Base-by-base conservation (phyloP, 53 echinoderm and acorn worm species). In the Paelopatides confundens region DNA sequence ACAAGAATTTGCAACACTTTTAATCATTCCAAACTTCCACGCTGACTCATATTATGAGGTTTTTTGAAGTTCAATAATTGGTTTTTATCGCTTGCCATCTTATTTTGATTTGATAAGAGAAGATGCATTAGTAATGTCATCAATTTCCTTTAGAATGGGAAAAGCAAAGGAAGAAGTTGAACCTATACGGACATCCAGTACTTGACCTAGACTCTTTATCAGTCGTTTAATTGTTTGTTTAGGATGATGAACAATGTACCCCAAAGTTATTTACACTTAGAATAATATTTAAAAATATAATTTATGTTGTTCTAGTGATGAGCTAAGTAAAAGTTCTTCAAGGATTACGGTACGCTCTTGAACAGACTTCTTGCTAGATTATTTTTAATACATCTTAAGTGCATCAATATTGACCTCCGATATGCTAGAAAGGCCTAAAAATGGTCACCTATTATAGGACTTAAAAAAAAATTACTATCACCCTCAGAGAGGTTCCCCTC, bases 121-220 rank as follows among this genome's bases (percentile, higher is more conserved):
- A 58, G n/a, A n/a, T 21, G 58, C 58, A 21, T 6, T 58, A 6
- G 12, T 43, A 12, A 43, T 21, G 58, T 58, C 58, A 58, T 6
- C 58, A n/a, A 58, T 58, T 58, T 58, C 58, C 58, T 58, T 58
- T 21, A 6, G 5, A 5, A n/a, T 58, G 58, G 58, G 6, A 18
- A 23, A 58, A 58, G 58, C 21, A 58, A 23, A 58, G 58, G 58
- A 58, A 58, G 58, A 23, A 21, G 9, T 58, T 58, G 58, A 58
- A 10, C 47, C 74, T 6, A 46, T 21, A 28, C 74, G 74, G 74
- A 74, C 74, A 27, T 46, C 74, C 74, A 46, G 39, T 29, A 74
- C 74, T 74, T 74, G 74, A 74, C 74, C 74, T 74, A 74, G 47
- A 39, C 74, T 74, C 74, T 74, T 40, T 39, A 43, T 24, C 74